Evolutionary conservation across 2,888 invertebrate species (phyloP).

Genomic region (Brenthis daphne): DNA sequence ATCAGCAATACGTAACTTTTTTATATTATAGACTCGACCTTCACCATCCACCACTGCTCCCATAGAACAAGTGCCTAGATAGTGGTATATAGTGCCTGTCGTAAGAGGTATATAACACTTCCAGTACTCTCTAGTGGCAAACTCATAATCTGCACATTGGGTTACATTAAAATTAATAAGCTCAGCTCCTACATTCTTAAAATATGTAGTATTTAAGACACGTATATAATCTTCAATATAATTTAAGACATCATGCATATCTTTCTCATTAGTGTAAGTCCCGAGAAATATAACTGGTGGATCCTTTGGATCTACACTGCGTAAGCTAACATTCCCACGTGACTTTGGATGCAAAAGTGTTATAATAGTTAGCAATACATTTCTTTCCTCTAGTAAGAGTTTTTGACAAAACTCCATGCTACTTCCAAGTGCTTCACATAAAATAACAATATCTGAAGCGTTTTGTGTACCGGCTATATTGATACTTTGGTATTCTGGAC

Average conservation of each 20-base stretch:
- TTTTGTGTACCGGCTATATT: constrained; percentile 36
- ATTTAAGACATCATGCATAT: constrained; percentile 48
- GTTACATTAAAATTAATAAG: constrained; percentile 43
- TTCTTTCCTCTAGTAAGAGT: constrained; percentile 17
- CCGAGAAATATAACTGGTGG: constrained; percentile 49
- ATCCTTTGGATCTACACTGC: constrained; percentile 49
- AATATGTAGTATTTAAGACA: constrained; percentile 50
- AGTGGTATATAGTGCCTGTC: constrained; percentile 86
- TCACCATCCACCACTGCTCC: constrained; percentile 86
- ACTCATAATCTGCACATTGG: constrained; percentile 46
- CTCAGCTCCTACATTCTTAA: constrained; percentile 46
- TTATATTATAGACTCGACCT: constrained; percentile 55
- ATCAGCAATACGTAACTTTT: constrained; percentile 48
- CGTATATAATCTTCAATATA: constrained; percentile 48
- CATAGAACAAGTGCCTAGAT: constrained; percentile 87
- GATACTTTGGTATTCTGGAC: constrained; percentile 48
- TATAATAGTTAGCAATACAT: constrained; percentile 41
- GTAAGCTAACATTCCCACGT: constrained; percentile 51
- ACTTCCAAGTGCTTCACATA: no score
- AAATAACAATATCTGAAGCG: constrained; percentile 1
- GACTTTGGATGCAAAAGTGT: constrained; percentile 60
- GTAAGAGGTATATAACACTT: constrained; percentile 50
- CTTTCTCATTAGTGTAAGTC: constrained; percentile 46
- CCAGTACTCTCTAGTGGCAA: constrained; percentile 53
- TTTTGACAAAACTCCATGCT: no score